phyloP scores from a whole-genome alignment of 2,113 vertebrate species.

The Nothobranchius kuhntae region DNA sequence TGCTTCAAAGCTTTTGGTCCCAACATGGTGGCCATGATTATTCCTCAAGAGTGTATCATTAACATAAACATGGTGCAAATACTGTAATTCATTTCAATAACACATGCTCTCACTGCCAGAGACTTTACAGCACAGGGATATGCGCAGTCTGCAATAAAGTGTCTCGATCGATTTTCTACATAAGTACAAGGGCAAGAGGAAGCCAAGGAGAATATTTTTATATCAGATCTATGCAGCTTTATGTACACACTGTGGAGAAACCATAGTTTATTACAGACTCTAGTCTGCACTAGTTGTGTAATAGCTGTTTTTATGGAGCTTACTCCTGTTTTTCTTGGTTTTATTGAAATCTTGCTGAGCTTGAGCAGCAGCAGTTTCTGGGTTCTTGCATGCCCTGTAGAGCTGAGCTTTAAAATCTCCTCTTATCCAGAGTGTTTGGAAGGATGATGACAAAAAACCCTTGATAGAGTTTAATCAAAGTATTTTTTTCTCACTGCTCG shows the following conservation, averaged over 20 bases:
- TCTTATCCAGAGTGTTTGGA: not conserved
- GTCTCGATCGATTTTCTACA: not conserved
- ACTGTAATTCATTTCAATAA: constrained; percentile 1
- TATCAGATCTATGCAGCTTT: not conserved
- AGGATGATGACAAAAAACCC: not conserved
- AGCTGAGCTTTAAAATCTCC: not conserved
- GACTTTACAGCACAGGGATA: not conserved
- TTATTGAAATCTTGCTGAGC: constrained; percentile 30
- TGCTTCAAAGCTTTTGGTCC: constrained; percentile 37
- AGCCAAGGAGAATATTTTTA: not conserved
- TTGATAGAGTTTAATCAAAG: not conserved
- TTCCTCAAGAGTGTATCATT: constrained; percentile 30
- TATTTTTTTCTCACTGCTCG: no score
- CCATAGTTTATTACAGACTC: not conserved
- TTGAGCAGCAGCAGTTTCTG: not conserved
- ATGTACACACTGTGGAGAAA: not conserved
- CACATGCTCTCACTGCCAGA: not conserved
- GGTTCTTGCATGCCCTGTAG: not conserved
- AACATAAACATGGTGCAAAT: constrained; percentile 11
- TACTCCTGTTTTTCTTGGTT: constrained; percentile 13
- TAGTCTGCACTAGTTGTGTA: not conserved
- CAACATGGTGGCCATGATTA: constrained; percentile 15
- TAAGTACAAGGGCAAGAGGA: not conserved
- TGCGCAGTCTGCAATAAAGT: not conserved
- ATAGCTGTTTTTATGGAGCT: constrained; percentile 24